These are phyloP conservation scores for Notamacropus eugenii DNA, from an alignment of 2,797 vertebrate species.

Conservation along the genomic window DNA sequence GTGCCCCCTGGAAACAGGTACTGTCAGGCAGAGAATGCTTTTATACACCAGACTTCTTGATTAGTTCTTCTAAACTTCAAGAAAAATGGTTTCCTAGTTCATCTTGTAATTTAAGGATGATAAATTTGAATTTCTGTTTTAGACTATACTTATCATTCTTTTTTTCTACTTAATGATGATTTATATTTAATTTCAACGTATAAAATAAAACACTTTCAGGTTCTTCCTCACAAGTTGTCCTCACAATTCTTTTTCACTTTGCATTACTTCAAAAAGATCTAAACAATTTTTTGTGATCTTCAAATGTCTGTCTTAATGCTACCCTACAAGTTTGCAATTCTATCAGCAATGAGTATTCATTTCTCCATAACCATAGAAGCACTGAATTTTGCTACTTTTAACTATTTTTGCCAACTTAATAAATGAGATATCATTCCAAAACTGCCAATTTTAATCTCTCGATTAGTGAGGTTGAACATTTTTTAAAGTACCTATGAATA, in stretches of 20 bases:
- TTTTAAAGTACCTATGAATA: background rate
- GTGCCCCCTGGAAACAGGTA: slow-evolving; percentile 97
- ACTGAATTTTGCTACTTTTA: background rate
- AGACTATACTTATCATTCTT: background rate
- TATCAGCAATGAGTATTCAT: background rate
- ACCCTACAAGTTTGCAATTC: background rate
- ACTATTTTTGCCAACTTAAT: background rate
- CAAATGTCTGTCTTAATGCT: background rate
- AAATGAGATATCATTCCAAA: background rate
- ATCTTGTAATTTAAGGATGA: background rate
- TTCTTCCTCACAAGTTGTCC: background rate
- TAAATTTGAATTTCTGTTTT: slow-evolving; percentile 4
- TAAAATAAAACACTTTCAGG: background rate
- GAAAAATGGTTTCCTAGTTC: background rate
- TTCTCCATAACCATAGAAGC: background rate
- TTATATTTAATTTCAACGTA: background rate
- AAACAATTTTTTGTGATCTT: background rate
- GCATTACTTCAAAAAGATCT: background rate
- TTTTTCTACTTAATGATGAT: background rate
- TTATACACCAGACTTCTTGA: background rate
- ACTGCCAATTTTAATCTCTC: background rate
- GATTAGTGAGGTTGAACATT: background rate
- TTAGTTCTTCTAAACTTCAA: background rate
- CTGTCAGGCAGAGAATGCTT: fast-evolving
- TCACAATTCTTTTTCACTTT: background rate